Evolutionary conservation across 1,140 invertebrate species (phyloP), one percentile per base, ranked within the genome.

Genomic region (Stenopsyche tienmushanensis): DNA sequence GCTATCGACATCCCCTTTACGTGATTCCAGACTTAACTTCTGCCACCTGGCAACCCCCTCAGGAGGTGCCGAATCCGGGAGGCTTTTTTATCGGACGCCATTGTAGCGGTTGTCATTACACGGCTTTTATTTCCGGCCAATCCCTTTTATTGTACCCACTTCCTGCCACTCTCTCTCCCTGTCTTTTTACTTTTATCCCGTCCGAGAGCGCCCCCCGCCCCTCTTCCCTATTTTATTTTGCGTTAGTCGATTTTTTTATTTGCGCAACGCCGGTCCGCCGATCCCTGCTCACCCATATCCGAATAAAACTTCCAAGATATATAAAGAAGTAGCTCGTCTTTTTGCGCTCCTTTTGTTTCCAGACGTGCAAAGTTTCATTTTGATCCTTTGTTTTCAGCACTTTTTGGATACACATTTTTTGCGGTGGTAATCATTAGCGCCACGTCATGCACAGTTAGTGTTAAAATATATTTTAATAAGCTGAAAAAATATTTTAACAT

Each of bases 181-280:
- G 29, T 7, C 29, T 34, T 18, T 34, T 34, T 34, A 34, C 29
- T 20, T 10, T 20, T 15, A 2, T 20, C 47, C 15, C 47, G n/a
- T 21, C 10, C 45, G 50, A 2, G 34, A 21, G 17, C 52, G 34
- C 59, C 41, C 53, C 29, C 25, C 53, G 13, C 15, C 60, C 52
- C 57, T 26, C 20, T 29, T 44, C n/a, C 52, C 63, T 65, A 58
- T 66, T 70, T 70, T 66, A 66, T 70, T 70, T 66, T 57, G 67
- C 67, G 67, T 70, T 70, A 70, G 67, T 70, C 53, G 67, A 66
- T 66, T 66, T 54, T 69, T 70, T 66, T 66, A 69, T 70, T 70
- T 60, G 53, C 60, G 8, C 63, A 57, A 50, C 26, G 55, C 41
- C 64, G 47, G n/a, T 41, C 54, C 64, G 23, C 41, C 66, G 25